Base-by-base conservation (phyloP, 2,888 invertebrate species). In the Rhagophthalmus giganteus region DNA sequence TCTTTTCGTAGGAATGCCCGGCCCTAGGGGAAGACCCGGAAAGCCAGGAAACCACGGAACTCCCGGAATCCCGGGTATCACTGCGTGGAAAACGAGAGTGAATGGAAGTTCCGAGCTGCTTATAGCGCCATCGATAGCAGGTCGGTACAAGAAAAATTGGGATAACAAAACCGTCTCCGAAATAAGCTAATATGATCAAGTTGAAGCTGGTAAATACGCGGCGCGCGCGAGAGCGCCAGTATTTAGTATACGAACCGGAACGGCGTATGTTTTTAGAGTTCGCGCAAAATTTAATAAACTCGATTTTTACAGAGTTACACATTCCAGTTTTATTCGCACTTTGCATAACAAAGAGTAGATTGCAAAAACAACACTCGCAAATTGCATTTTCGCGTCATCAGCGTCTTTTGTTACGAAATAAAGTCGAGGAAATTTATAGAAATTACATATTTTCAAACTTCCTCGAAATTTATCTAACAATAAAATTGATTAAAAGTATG, bases 71-170 rank as follows among this genome's bases (percentile, higher is more conserved):
- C 91, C 91, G 0, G 92, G 92, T 8, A 82, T 93, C 38, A 85
- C 85, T 45, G 87, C 90, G 1, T 92, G 87, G 80, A 85, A 81
- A 58, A 74, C 79, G 33, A 77, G 76, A 50, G 71, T 83, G 61
- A 85, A 86, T 47, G 82, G 81, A 55, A 79, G 81, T 32, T 81
- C 81, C 44, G 84, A 89, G 56, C 76, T 91, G 26, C 81, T 92
- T 24, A 86, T 93, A 64, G 88, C 92, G n/a, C 93, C 94, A 20
- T 86, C 90, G 24, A 90, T 94, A 67, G 84, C 87, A 47, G 85
- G 88, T 85, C 71, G 74, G 75, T 65, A 35, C n/a, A 26, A 25
- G 8, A 12, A 37, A 25, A 35, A 35, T 11, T 15, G 7, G 4
- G 4, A 15, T 20, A n/a, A n/a, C 25, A n/a, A 15, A 16, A 28